phyloP scores from a whole-genome alignment of 2,888 invertebrate genomes.

The Philereme vetulata region DNA sequence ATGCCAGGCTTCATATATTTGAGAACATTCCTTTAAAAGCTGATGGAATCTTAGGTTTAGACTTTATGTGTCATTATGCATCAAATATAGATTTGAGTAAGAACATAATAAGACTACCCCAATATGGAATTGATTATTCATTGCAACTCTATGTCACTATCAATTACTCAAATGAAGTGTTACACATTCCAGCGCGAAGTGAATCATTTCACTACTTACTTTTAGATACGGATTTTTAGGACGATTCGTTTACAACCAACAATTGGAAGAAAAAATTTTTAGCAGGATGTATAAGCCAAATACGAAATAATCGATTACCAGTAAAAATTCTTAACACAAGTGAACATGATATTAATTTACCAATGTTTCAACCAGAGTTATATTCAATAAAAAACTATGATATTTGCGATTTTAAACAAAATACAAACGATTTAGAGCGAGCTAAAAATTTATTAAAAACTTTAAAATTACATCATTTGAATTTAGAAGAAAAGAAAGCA shows the following conservation, averaged over 20 bases:
- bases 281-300: background rate
- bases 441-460: background rate
- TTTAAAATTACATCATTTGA: background rate
- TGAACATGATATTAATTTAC: background rate
- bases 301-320: background rate
- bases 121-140: background rate
- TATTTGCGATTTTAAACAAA: background rate
- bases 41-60: background rate
- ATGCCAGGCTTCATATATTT: background rate
- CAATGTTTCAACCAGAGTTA: background rate
- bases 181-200: too few relatives aligned
- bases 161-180: background rate
- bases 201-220: background rate
- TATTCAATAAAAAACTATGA: background rate
- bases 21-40: background rate
- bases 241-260: background rate
- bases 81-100: background rate
- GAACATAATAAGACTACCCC: background rate
- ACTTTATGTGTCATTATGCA: background rate
- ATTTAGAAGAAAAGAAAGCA: background rate
- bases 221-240: background rate
- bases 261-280: background rate
- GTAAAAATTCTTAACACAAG: background rate
- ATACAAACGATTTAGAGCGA: too few relatives aligned
- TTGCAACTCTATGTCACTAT: background rate